These are phyloP conservation scores for Battus philenor DNA, from an alignment of 1,140 invertebrate species.

Conservation along the genomic window DNA sequence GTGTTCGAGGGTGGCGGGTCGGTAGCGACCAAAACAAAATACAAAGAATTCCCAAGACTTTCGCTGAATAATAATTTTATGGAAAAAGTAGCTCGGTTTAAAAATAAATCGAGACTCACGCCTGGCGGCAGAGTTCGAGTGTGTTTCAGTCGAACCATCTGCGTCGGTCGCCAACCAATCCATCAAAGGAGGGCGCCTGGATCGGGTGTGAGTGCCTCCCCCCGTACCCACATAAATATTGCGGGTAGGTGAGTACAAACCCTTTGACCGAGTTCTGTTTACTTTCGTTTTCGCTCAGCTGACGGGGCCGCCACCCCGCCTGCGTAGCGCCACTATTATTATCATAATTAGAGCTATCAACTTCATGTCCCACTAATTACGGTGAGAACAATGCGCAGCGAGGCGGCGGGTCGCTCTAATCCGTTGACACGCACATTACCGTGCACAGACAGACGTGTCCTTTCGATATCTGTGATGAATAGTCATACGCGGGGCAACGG, in stretches of 20 bases:
- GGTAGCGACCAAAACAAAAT: slow-evolving; percentile 54
- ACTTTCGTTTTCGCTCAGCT: slow-evolving; percentile 78
- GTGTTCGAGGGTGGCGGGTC: slow-evolving; percentile 28
- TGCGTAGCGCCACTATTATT: slow-evolving; percentile 67
- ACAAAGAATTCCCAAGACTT: slow-evolving; percentile 63
- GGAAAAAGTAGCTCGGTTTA: slow-evolving; percentile 54
- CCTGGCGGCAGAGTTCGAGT: slow-evolving; percentile 50
- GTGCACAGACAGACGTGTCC: background rate
- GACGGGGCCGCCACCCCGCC: slow-evolving; percentile 64
- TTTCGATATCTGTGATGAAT: no score
- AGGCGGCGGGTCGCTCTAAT: slow-evolving; percentile 4
- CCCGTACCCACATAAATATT: slow-evolving; percentile 74
- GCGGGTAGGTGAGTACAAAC: slow-evolving; percentile 75
- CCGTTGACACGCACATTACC: slow-evolving; percentile 6
- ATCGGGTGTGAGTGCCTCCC: slow-evolving; percentile 58
- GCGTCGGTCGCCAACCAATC: slow-evolving; percentile 69
- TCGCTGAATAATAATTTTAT: slow-evolving; percentile 67
- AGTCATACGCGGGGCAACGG: no score
- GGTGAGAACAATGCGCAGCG: slow-evolving; percentile 15
- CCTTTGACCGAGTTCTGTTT: slow-evolving; percentile 77
- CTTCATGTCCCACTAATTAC: slow-evolving; percentile 46
- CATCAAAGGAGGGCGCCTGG: slow-evolving; percentile 69
- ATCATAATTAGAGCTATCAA: slow-evolving; percentile 72
- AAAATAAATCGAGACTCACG: slow-evolving; percentile 63
- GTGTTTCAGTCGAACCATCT: slow-evolving; percentile 64